Base-by-base conservation (phyloP, 1,140 invertebrate genomes). In the Aphidius gifuensis region DNA sequence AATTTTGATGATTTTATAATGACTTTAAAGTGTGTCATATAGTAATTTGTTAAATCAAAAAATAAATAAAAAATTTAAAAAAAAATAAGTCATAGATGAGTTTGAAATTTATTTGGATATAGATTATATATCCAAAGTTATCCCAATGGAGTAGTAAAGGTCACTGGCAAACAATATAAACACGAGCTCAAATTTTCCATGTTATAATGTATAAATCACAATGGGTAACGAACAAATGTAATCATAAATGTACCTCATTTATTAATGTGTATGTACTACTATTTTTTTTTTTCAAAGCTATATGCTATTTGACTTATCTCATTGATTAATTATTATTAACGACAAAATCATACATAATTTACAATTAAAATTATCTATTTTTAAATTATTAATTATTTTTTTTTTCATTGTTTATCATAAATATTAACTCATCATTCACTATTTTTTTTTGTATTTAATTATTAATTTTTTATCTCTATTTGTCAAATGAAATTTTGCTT, bases 271-370 rank as follows among this genome's bases (percentile, higher is more conserved):
- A 16, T 16, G 16, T 16, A 16, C 16, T 16, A 16, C 16, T 1
- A 16, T 16, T 16, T 16, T 16, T 16, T 16, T 16, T 16, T 16
- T 16, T 16, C 23, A 59, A 59, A 16, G 38, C 38, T 21, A 59
- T 59, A 50, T 53, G 9, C 44, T 51, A 48, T 59, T 59, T 50
- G 40, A 59, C 16, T 23, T 59, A n/a, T 45, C 11, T 40, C 58
- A 59, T 59, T 51, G 50, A 59, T 50, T 59, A 59, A 59, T 50
- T 58, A 58, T 58, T 23, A 47, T 45, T 47, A 47, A 58, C 56
- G 56, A 58, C 21, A 23, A 38, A 8, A 56, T 45, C 4, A 6
- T 9, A 40, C 54, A 16, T 44, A n/a, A 16, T 45, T 56, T 51
- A 50, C 16, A 16, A 16, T 16, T 16, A 16, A 16, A 16, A 16